Percentiles rank a stretch among this genome's conserved stretches.
These are phyloP conservation scores for Lycaon pictus DNA, from an alignment of 2,113 vertebrate species.

Conservation along the genomic window DNA sequence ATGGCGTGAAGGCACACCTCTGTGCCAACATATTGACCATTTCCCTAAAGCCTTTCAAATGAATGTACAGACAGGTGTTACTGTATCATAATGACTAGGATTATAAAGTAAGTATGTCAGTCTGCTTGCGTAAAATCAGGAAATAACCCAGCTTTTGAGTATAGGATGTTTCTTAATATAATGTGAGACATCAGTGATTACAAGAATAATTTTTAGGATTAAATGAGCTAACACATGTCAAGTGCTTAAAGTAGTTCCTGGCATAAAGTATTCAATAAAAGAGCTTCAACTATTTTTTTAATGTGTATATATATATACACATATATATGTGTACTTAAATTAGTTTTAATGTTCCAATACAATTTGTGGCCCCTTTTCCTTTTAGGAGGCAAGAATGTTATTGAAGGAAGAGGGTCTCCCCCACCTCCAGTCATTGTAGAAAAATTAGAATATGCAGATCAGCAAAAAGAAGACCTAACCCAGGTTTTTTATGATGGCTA, in stretches of 20 bases:
- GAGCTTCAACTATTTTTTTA: background rate
- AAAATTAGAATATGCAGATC: constrained; percentile 39
- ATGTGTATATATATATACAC: background rate
- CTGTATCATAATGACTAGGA: background rate
- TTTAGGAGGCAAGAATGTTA: background rate
- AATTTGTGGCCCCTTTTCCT: background rate
- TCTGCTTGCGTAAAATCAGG: background rate
- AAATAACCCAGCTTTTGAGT: background rate
- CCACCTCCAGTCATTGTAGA: background rate
- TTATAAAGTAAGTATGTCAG: background rate
- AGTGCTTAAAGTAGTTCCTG: background rate
- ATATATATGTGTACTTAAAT: background rate
- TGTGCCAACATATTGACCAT: background rate
- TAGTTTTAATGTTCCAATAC: constrained; percentile 18
- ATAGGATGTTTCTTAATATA: background rate
- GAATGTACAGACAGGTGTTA: background rate
- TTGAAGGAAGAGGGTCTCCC: background rate
- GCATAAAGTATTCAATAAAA: background rate
- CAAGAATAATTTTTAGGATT: constrained; percentile 41
- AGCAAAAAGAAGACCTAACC: background rate
- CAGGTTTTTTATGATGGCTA: background rate
- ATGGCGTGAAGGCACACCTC: background rate
- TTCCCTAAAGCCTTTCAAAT: background rate
- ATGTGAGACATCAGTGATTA: background rate
- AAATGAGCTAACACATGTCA: background rate